phyloP scores from a whole-genome alignment of 2,888 invertebrate genomes.

The Mylabris sibirica region DNA sequence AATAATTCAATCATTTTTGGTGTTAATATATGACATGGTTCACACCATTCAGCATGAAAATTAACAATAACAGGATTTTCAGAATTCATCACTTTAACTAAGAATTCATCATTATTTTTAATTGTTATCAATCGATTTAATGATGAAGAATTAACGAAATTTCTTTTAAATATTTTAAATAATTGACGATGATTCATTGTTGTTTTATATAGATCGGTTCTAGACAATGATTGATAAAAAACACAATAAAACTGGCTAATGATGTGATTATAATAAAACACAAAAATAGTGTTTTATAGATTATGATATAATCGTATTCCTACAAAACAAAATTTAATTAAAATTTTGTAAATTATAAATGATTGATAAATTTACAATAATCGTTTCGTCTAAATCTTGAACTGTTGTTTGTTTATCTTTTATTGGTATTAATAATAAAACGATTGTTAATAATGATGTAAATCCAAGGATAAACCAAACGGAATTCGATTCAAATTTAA shows the following conservation, averaged over 20 bases:
- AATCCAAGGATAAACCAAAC: conserved; percentile 68
- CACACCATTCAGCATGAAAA: conserved; percentile 92
- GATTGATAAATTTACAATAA: conserved; percentile 10
- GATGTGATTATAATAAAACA: conserved; percentile 61
- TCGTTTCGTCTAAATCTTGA: neutral
- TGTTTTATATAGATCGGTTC: conserved; percentile 62
- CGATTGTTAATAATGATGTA: conserved; percentile 66
- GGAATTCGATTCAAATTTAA: conserved; percentile 71
- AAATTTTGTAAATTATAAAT: conserved; percentile 21
- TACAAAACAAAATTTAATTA: conserved; percentile 57
- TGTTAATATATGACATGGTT: conserved; percentile 86
- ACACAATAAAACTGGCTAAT: conserved; percentile 60
- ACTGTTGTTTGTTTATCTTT: conserved; percentile 38
- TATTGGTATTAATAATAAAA: conserved; percentile 61
- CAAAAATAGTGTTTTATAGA: conserved; percentile 63
- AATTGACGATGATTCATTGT: conserved; percentile 44
- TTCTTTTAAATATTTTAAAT: conserved; percentile 15
- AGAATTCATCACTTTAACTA: conserved; percentile 84
- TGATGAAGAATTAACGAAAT: conserved; percentile 30
- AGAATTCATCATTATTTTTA: conserved; percentile 79
- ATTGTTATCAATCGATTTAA: conserved; percentile 63
- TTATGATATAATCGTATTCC: conserved; percentile 65
- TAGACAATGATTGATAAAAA: conserved; percentile 63
- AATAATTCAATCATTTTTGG: conserved; percentile 82
- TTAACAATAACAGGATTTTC: conserved; percentile 87